Evolutionary conservation across 2,113 vertebrate genomes (phyloP), one percentile per base, ranked within the genome.

Genomic region (Nasalis larvatus): DNA sequence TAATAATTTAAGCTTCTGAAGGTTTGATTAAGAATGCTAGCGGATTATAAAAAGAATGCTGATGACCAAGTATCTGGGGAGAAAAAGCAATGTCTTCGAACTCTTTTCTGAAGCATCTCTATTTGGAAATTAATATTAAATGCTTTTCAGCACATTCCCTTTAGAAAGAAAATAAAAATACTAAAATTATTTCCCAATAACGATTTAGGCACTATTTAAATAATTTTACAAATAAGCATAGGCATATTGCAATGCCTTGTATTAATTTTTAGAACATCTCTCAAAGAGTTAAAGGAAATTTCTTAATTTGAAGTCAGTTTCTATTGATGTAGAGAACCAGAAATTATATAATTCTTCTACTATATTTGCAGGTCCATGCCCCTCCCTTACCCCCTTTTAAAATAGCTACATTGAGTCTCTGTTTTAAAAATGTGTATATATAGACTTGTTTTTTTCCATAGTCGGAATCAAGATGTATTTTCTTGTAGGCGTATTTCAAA

Each of bases 1-100:
- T 98, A 98, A 98, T 98, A 98, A 99, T 98, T 98, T 98, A 98
- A 99, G 98, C 96, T 98, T 98, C 95, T 97, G 93, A 98, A 95
- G 95, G 74, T 88, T 98, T 98, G 97, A 98, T 98, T 99, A 99
- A 98, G 95, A 97, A 92, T 97, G 92, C 95, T 98, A 82, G 81
- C 85, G 97, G 97, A 99, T 98, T 98, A 98, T 92, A 97, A 98
- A 96, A 96, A 98, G 92, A 98, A 97, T 97, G 95, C 98, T 98
- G 95, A 98, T 98, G 95, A 40, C 83, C 95, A 76, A 92, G 11
- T 91, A 92, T 97, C 95, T 97, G 91, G 87, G 84, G 92, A 94
- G 63, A 98, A 98, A 93, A 98, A 96, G 90, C 74, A 98, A 96
- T 96, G 96, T 94, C 97, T 98, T 98, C 58, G 94, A 97, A 98